Conservation (phyloP, 2,797 vertebrate genomes). For the Salarias fasciatus region DNA sequence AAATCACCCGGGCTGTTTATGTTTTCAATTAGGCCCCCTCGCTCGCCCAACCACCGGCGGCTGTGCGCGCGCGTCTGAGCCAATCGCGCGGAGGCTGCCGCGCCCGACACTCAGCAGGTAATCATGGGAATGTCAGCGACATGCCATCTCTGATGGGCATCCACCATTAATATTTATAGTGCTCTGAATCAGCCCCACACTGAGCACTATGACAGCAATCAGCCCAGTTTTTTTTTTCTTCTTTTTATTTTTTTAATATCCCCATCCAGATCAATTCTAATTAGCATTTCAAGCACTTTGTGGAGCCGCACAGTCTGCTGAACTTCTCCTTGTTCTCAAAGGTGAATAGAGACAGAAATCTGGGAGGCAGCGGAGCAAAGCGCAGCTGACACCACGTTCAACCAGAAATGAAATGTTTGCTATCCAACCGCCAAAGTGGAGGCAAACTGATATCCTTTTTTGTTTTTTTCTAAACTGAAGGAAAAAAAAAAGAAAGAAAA, state of each 20-base stretch:
- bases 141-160: constrained; percentile 72
- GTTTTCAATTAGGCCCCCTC: constrained; percentile 74
- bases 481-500: constrained; percentile 11
- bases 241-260: no score
- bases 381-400: constrained; percentile 46
- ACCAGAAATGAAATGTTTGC: constrained; percentile 56
- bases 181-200: constrained; percentile 74
- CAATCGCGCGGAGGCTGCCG: constrained; percentile 61
- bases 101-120: constrained; percentile 61
- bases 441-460: constrained; percentile 34
- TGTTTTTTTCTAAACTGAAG: constrained; percentile 4
- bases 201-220: constrained; percentile 75
- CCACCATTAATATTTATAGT: constrained; percentile 80
- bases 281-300: constrained; percentile 73
- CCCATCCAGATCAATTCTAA: constrained; percentile 76
- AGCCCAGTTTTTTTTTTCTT: constrained; percentile 66
- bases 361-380: constrained; percentile 42
- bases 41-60: constrained; percentile 11
- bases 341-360: constrained; percentile 51
- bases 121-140: constrained; percentile 76
- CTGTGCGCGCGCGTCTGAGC: constrained; percentile 43
- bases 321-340: constrained; percentile 65
- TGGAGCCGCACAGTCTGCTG: constrained; percentile 60
- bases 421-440: constrained; percentile 30
- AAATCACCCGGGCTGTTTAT: constrained; percentile 62